Percentiles rank a stretch among this genome's conserved stretches.
phyloP scores from a whole-genome alignment of 2,888 invertebrate species.

The Drosophila rubida region DNA sequence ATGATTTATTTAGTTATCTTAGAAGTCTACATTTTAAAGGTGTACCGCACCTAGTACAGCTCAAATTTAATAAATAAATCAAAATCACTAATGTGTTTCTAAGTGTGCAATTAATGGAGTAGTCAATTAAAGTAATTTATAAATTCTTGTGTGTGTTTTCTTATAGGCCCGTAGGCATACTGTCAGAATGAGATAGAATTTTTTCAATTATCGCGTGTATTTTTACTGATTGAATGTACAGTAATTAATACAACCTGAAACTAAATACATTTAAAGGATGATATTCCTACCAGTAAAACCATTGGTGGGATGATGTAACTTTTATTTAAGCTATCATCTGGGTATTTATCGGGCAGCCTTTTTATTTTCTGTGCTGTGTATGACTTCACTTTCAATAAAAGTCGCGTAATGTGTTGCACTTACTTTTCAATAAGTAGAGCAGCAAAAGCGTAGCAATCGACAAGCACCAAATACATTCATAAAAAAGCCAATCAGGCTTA shows the following conservation, averaged over 20 bases:
- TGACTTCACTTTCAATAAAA: slow-evolving; percentile 48
- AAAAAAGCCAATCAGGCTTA: slow-evolving; percentile 67
- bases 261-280: too few relatives aligned
- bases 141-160: too few relatives aligned
- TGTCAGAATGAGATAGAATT: too few relatives aligned
- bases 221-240: too few relatives aligned
- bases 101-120: not conserved
- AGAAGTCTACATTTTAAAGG: slow-evolving; percentile 50
- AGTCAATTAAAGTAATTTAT: slow-evolving; percentile 15
- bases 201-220: too few relatives aligned
- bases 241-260: too few relatives aligned
- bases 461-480: slow-evolving; percentile 45
- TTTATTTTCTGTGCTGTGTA: slow-evolving; percentile 18
- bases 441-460: slow-evolving; percentile 51
- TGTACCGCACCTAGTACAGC: slow-evolving; percentile 49
- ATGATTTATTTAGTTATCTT: slow-evolving; percentile 56
- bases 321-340: not conserved
- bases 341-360: slow-evolving; percentile 38
- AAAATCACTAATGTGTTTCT: slow-evolving; percentile 2
- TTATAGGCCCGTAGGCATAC: too few relatives aligned
- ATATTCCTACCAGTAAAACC: too few relatives aligned
- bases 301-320: too few relatives aligned
- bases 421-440: slow-evolving; percentile 52
- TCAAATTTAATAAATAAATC: slow-evolving; percentile 28
- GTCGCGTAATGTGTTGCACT: slow-evolving; percentile 47